phyloP scores from a whole-genome alignment of 2,797 vertebrate species.

The Smutsia gigantea region DNA sequence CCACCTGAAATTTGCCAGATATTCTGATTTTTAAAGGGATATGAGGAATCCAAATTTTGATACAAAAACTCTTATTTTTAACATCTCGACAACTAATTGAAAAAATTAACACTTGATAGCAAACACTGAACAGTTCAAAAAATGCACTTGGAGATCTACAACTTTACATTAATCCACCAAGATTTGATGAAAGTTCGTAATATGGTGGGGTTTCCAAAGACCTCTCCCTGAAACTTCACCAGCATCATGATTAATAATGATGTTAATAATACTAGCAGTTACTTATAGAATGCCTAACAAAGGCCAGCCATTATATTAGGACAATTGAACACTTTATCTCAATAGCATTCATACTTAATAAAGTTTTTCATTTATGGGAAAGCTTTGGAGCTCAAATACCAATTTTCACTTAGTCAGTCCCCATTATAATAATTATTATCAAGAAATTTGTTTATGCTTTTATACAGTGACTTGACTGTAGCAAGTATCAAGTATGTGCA shows the following conservation, averaged over 20 bases:
- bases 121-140: not conserved
- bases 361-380: not conserved
- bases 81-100: not conserved
- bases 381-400: not conserved
- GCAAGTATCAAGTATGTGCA: not conserved
- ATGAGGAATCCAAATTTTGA: not conserved
- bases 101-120: not conserved
- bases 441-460: constrained; percentile 41
- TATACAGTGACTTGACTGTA: not conserved
- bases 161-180: not conserved
- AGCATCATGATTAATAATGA: not conserved
- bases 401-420: not conserved
- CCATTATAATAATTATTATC: not conserved
- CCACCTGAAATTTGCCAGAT: not conserved
- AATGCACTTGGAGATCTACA: not conserved
- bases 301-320: not conserved
- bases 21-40: not conserved
- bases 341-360: not conserved
- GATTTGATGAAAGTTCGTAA: not conserved
- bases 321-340: not conserved
- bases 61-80: not conserved
- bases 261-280: not conserved
- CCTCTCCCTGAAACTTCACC: not conserved
- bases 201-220: not conserved
- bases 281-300: not conserved